These are phyloP conservation scores for Lucilia sericata DNA, from an alignment of 1,140 invertebrate genomes.

Conservation along the genomic window DNA sequence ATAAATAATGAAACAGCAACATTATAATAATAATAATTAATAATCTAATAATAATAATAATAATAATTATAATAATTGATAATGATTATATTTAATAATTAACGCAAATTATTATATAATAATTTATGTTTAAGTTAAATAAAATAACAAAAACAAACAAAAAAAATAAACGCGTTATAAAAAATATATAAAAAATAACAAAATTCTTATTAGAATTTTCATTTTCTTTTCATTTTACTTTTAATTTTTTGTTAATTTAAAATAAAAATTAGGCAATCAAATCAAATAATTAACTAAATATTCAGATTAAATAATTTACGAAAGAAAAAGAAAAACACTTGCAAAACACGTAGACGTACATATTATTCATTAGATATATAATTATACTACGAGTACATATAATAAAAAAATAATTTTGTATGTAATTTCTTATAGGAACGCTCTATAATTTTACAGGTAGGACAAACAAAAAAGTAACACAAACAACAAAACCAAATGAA, in stretches of 20 bases:
- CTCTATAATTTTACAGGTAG: conserved; percentile 11
- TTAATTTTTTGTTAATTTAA: background rate
- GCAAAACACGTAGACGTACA: background rate
- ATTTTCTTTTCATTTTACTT: background rate
- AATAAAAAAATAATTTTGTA: background rate
- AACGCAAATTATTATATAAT: conserved; percentile 44
- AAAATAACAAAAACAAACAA: conserved; percentile 39
- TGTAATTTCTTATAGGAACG: conserved; percentile 11
- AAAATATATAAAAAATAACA: background rate
- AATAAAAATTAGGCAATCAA: conserved; percentile 3
- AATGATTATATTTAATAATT: conserved; percentile 40
- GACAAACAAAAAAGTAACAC: background rate
- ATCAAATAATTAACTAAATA: background rate
- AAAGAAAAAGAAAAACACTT: background rate
- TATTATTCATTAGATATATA: conserved; percentile 18
- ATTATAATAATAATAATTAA: conserved; percentile 28
- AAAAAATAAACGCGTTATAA: conserved; percentile 44
- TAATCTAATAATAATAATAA: conserved; percentile 41
- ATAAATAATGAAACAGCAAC: conserved; percentile 31
- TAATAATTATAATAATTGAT: background rate
- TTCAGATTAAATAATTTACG: background rate
- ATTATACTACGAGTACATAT: no score
- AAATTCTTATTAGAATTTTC: conserved; percentile 15
- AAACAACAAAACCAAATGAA: background rate
- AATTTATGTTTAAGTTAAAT: conserved; percentile 45